These are phyloP conservation scores for Graphium colonna DNA, from an alignment of 2,888 invertebrate genomes.

Conservation along the genomic window DNA sequence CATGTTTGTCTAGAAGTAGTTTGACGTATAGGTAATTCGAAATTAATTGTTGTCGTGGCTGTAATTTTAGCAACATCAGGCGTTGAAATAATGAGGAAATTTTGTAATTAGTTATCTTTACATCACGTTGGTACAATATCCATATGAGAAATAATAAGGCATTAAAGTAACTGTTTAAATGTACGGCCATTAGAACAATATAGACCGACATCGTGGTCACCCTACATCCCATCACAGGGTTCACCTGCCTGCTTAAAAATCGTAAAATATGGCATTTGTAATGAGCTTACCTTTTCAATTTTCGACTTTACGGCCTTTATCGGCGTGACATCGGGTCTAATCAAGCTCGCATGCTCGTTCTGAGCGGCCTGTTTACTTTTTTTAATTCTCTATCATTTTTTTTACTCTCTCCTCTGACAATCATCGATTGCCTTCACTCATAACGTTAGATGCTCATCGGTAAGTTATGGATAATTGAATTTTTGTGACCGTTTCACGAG, in stretches of 20 bases:
- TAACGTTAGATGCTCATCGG: slow-evolving; percentile 41
- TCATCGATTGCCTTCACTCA: slow-evolving; percentile 67
- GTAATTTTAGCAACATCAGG: too few species aligned
- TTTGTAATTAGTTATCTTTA: too few species aligned
- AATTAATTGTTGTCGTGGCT: too few species aligned
- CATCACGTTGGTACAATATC: too few species aligned
- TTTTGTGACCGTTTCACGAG: slow-evolving; percentile 48
- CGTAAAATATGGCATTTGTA: slow-evolving; percentile 77
- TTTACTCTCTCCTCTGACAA: slow-evolving; percentile 33
- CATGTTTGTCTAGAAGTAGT: too few species aligned
- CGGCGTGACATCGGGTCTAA: slow-evolving; percentile 77
- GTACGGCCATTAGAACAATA: too few species aligned
- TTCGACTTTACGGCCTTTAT: slow-evolving; percentile 72
- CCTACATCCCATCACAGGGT: slow-evolving; percentile 50
- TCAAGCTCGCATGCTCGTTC: slow-evolving; percentile 63
- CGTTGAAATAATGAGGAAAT: too few species aligned
- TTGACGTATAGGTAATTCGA: too few species aligned
- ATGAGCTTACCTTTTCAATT: slow-evolving; percentile 77
- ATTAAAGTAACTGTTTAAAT: too few species aligned
- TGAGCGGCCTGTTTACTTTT: slow-evolving; percentile 34
- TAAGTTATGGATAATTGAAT: slow-evolving; percentile 59
- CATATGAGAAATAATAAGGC: too few species aligned
- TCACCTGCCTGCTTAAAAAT: slow-evolving; percentile 75
- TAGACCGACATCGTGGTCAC: slow-evolving; percentile 55
- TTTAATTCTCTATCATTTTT: slow-evolving; percentile 4